Evolutionary conservation across 2,113 vertebrate genomes (phyloP).

Genomic region (Trichomycterus rosablanca): DNA sequence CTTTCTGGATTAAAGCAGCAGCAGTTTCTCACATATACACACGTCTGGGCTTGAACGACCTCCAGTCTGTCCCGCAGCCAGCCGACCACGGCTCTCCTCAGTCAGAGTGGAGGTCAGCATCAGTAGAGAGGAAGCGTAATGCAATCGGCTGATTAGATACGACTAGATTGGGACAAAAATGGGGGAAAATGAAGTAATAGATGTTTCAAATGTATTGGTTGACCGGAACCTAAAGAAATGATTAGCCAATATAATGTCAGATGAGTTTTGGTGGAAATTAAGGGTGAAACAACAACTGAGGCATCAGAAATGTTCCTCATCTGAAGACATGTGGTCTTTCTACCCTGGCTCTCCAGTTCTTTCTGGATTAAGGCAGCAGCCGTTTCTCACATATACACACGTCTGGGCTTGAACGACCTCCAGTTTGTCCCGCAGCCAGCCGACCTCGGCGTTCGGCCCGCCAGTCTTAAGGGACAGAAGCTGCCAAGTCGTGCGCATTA

Average conservation of each 20-base stretch:
- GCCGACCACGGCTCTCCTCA: slow-evolving; percentile 40
- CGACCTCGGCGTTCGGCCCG: slow-evolving; percentile 39
- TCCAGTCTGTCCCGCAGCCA: slow-evolving; percentile 61
- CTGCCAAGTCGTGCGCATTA: slow-evolving; percentile 71
- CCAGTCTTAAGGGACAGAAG: slow-evolving; percentile 55
- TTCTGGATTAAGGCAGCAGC: slow-evolving; percentile 54
- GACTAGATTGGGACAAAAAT: no score
- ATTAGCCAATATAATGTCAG: background rate
- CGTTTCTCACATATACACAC: slow-evolving; percentile 36
- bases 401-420: slow-evolving; percentile 59
- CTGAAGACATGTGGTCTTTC: slow-evolving; percentile 43
- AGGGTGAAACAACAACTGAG: no score
- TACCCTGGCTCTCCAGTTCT: slow-evolving; percentile 45
- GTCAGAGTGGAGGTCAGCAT: no score
- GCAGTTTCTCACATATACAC: slow-evolving; percentile 31
- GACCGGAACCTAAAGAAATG: no score
- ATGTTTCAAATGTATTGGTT: no score
- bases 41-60: slow-evolving; percentile 57
- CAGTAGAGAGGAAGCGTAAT: no score
- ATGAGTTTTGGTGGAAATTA: slow-evolving; percentile 4
- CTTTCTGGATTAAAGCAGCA: slow-evolving; percentile 55
- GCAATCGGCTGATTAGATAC: no score
- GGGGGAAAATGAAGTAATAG: no score
- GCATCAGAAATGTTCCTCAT: slow-evolving; percentile 11
- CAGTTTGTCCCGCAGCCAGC: slow-evolving; percentile 58